A percentile compares a stretch with the other conserved stretches of the same genome.
These are phyloP conservation scores for Papilio machaon DNA, from an alignment of 1,140 invertebrate species.

Conservation along the genomic window DNA sequence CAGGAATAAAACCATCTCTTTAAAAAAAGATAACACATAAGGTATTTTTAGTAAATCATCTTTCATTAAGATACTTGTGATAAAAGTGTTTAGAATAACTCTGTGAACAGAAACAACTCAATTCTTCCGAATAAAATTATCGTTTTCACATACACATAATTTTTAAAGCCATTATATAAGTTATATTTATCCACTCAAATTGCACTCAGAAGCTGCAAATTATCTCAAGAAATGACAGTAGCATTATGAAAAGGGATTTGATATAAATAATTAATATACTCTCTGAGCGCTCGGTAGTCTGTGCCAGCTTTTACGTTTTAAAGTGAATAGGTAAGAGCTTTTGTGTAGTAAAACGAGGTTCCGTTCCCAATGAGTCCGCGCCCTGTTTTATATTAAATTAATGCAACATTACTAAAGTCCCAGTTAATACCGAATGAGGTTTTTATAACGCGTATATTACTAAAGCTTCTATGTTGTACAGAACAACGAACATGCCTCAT, in stretches of 20 bases:
- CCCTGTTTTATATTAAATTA: conserved; percentile 64
- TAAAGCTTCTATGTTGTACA: neutral
- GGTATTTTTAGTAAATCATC: too few species aligned
- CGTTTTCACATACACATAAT: too few species aligned
- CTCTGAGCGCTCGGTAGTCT: conserved; percentile 49
- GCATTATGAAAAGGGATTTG: conserved; percentile 25
- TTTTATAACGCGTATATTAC: conserved; percentile 16
- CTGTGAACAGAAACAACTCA: too few species aligned
- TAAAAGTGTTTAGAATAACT: too few species aligned
- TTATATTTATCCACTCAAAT: neutral
- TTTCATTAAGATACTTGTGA: too few species aligned
- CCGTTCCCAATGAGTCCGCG: conserved; percentile 62
- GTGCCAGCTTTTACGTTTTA: conserved; percentile 68
- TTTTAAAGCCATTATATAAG: neutral
- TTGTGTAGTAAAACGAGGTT: conserved; percentile 70
- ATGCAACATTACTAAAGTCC: conserved; percentile 53
- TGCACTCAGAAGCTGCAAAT: conserved; percentile 31
- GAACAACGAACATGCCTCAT: neutral
- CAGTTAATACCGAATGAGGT: neutral
- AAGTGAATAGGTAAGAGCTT: conserved; percentile 69
- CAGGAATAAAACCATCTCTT: too few species aligned
- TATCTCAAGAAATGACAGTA: conserved; percentile 33
- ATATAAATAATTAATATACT: conserved; percentile 36
- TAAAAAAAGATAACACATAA: too few species aligned
- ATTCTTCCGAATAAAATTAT: too few species aligned